Conservation (phyloP, 2,888 invertebrate genomes). For the Leucania comma region DNA sequence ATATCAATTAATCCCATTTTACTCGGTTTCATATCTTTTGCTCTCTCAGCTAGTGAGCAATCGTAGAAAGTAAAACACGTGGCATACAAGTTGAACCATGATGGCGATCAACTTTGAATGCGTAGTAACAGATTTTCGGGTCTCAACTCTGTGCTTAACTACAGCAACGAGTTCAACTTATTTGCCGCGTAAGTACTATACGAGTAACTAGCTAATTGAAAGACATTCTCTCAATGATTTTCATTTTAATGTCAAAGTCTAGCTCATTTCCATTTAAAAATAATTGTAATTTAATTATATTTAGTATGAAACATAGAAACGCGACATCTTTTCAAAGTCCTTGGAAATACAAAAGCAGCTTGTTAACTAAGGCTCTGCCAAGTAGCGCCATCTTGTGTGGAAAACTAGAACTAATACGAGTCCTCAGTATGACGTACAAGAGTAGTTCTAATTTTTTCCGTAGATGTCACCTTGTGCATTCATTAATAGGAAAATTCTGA, state of each 20-base stretch:
- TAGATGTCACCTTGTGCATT: slow-evolving; percentile 55
- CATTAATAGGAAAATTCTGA: slow-evolving; percentile 54
- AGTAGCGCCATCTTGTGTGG: slow-evolving; percentile 55
- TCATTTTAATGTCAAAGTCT: neutral
- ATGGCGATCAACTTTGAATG: no score
- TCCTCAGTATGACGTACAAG: neutral
- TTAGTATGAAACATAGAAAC: slow-evolving; percentile 3
- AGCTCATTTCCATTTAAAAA: neutral
- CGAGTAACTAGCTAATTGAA: no score
- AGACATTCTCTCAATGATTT: neutral
- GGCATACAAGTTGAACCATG: no score
- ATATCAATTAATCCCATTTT: no score
- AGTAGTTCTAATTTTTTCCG: slow-evolving; percentile 55
- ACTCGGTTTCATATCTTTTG: no score
- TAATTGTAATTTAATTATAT: neutral
- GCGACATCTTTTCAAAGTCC: slow-evolving; percentile 55
- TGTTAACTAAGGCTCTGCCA: slow-evolving; percentile 1
- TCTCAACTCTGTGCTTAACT: no score
- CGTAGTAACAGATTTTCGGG: no score
- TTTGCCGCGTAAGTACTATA: no score
- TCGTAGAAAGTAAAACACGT: no score
- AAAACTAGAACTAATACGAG: slow-evolving; percentile 30
- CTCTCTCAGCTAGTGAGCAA: no score
- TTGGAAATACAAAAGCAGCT: slow-evolving; percentile 22
- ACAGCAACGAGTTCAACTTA: no score